Base-by-base conservation (phyloP, 2,888 invertebrate species). In the Actias luna region DNA sequence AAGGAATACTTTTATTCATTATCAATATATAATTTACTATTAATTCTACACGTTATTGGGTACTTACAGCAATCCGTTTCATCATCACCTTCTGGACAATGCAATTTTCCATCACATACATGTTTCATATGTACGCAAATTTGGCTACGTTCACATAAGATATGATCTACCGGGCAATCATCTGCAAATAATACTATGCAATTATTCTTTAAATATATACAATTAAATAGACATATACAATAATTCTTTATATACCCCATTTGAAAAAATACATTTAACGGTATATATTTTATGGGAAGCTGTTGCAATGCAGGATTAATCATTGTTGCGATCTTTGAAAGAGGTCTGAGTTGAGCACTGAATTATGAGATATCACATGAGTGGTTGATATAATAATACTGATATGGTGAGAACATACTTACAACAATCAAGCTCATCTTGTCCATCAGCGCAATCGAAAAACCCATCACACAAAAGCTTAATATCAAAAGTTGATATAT, bases 1-100 rank as follows among this genome's bases (percentile, higher is more conserved):
- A 90, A 22, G 18, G 22, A 60, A 33, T 1, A 12, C 5, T 31
- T 60, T 60, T 29, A 22, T 31, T 42, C 18, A 18, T 42, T n/a
- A n/a, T 5, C n/a, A 42, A n/a, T 42, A 42, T 18, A 7, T 42
- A 36, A 36, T 42, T 33, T 1, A 33, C 5, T 5, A n/a, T 18
- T 18, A 42, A 42, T n/a, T n/a, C 16, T 59, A 39, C 0, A n/a
- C n/a, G 7, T 5, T 31, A 46, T 50, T 50, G 16, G 4, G 60
- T 65, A 85, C 95, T 94, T 85, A 96, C 96, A 94, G 79, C 97
- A 97, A 79, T 96, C 94, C 60, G 93, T 77, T 91, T 97, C 97
- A 78, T 97, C 97, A 87, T 97, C 97, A 31, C 94, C 94, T 68
- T 93, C 84, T 22, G 88, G 88, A 78, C 97, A 97, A 70, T 97